phyloP scores from a whole-genome alignment of 1,140 invertebrate genomes.

The Chlorops oryzae region DNA sequence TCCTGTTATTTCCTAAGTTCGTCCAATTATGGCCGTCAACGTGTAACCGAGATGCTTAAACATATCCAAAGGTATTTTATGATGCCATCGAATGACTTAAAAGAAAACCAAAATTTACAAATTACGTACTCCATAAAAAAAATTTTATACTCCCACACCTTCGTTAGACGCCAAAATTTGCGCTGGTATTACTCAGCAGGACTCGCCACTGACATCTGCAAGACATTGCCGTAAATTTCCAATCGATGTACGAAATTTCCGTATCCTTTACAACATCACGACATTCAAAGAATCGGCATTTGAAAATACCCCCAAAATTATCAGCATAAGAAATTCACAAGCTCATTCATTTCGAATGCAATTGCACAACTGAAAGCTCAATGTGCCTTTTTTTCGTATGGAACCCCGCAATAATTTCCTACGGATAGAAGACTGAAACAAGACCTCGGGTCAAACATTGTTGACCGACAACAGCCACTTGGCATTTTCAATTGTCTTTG shows the following conservation, averaged over 20 bases:
- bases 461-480: no score
- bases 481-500: no score
- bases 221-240: conserved; percentile 12
- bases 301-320: no score
- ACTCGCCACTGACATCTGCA: neutral
- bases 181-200: conserved; percentile 4
- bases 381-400: no score
- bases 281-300: conserved; percentile 7
- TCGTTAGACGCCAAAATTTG: conserved; percentile 15
- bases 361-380: no score
- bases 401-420: no score
- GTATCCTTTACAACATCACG: conserved; percentile 5
- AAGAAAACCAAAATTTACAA: neutral
- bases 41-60: conserved; percentile 13
- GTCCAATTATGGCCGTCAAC: conserved; percentile 5
- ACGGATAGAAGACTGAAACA: no score
- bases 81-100: conserved; percentile 11
- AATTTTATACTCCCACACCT: neutral
- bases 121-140: neutral
- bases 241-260: conserved; percentile 3
- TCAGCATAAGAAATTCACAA: no score
- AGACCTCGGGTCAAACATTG: no score
- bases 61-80: conserved; percentile 10
- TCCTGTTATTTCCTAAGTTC: conserved; percentile 15
- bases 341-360: no score